Base-by-base conservation (phyloP, 2,888 invertebrate species). In the Temnothorax unifasciatus region DNA sequence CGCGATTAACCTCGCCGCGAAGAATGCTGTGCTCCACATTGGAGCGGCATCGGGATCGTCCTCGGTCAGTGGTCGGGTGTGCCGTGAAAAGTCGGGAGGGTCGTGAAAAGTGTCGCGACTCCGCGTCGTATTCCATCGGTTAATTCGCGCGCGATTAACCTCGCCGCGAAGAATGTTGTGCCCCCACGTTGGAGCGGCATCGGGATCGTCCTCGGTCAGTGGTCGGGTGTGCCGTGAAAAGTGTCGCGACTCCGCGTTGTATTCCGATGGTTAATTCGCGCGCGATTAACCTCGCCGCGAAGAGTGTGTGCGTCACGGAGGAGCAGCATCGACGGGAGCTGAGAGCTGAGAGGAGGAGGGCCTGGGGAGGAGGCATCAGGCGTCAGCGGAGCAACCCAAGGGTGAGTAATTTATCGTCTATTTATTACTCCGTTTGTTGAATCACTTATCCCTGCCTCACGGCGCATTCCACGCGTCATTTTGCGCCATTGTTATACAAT, bases 331-430 rank as follows among this genome's bases (percentile, higher is more conserved):
- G 61, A 29, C 29, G 29, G 29, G 29, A 29, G 29, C 29, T 8
- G 34, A 18, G 3, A 61, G 3, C 61, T 61, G 8, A 8, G 18
- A 29, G 29, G 29, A 29, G 29, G 29, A 18, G 18, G 18, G 8
- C 11, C 54, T 4, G 34, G 18, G 61, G 9, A n/a, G 61, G 34
- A n/a, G 61, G 34, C 59, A 34, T 21, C 64, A 25, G 44, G 25
- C 15, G 25, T 25, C 64, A 21, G 15, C 64, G 64, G 25, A 44
- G 25, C 64, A 15, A 64, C 64, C 25, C 25, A 21, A 25, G 44
- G 64, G 64, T 66, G 25, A 66, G 44, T 25, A 66, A 66, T 66
- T 44, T 66, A 66, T 66, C 15, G 44, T 15, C 64, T 15, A 15
- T 66, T 44, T 66, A 44, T 66, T 66, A 66, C 44, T 34, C 9